Evolutionary conservation across 2,113 vertebrate species (phyloP), one percentile per base, ranked within the genome.

Genomic region (Trogon surrucura): DNA sequence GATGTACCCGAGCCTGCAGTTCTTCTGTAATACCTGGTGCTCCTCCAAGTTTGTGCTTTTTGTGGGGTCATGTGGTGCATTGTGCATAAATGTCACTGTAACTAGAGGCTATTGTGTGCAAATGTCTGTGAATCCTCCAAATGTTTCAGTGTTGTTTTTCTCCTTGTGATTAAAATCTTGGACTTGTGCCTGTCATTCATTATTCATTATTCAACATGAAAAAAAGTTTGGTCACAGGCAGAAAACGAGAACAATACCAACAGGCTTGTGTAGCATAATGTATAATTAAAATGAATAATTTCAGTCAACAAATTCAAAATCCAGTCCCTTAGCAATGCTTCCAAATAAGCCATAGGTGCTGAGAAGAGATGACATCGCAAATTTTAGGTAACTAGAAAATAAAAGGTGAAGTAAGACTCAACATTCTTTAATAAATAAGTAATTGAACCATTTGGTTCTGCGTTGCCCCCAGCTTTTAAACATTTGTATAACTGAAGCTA

Each of bases 131-230:
- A 90, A 75, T 81, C 57, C 36, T 53, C 92, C 50, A 20, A 81
- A 92, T 10, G 30, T 71, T 88, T 64, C 88, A 75, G 57, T 86
- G 73, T 75, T 88, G 36, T 78, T 93, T 94, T 95, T 91, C 85
- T 91, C 69, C 73, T 86, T 61, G 73, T 60, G 93, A 92, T 92
- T 96, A 90, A 86, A 95, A 90, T 90, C 88, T 96, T 93, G 95
- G 75, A 88, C 53, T 86, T 80, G 44, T 90, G 92, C 85, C 95
- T 95, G 69, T 77, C 72, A 92, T 96, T 96, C 64, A 85, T 95
- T 95, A 92, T 96, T 95, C 75, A 96, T 91, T 89, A 87, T 87
- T 79, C 48, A 94, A 54, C 10, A 29, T 41, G 51, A 53, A 95
- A 89, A 81, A 91, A 85, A 75, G 3, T 65, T 94, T 93, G 66